These are phyloP conservation scores for Trichonephila clavipes DNA, from an alignment of 1,140 invertebrate genomes.

Conservation along the genomic window DNA sequence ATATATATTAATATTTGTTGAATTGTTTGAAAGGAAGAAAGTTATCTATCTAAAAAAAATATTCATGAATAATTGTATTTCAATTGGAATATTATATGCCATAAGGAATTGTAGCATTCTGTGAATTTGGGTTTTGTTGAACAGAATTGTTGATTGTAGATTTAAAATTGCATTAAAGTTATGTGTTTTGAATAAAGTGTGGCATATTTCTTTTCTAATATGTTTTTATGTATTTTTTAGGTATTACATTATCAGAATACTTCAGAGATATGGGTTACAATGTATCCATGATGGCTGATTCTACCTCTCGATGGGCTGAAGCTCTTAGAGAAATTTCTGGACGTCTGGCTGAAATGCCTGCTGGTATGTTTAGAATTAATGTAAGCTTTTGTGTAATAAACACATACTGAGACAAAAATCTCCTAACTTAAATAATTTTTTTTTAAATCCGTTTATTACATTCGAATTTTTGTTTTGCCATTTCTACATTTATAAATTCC, in stretches of 20 bases:
- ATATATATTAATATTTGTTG: too few relatives aligned
- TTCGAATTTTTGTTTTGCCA: neutral
- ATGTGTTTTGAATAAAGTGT: neutral
- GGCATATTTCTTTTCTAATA: conserved; percentile 61
- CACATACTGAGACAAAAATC: too few relatives aligned
- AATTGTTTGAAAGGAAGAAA: too few relatives aligned
- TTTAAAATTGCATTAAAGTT: too few relatives aligned
- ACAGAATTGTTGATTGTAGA: too few relatives aligned
- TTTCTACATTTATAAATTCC: neutral
- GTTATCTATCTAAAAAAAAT: too few relatives aligned
- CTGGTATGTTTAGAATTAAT: conserved; percentile 80
- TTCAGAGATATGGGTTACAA: conserved; percentile 99
- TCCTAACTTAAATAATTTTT: too few relatives aligned
- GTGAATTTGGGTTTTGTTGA: too few relatives aligned
- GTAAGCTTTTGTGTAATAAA: too few relatives aligned
- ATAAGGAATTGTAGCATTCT: too few relatives aligned
- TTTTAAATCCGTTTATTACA: neutral
- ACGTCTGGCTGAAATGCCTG: conserved; percentile 99
- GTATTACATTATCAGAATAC: conserved; percentile 99
- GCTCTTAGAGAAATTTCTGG: conserved; percentile 99
- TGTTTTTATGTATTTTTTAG: conserved; percentile 81
- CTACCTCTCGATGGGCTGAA: conserved; percentile 99
- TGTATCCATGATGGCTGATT: conserved; percentile 99
- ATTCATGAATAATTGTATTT: too few relatives aligned
- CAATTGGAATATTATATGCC: too few relatives aligned